phyloP scores from a whole-genome alignment of 2,797 vertebrate species.

The Platalea minor region DNA sequence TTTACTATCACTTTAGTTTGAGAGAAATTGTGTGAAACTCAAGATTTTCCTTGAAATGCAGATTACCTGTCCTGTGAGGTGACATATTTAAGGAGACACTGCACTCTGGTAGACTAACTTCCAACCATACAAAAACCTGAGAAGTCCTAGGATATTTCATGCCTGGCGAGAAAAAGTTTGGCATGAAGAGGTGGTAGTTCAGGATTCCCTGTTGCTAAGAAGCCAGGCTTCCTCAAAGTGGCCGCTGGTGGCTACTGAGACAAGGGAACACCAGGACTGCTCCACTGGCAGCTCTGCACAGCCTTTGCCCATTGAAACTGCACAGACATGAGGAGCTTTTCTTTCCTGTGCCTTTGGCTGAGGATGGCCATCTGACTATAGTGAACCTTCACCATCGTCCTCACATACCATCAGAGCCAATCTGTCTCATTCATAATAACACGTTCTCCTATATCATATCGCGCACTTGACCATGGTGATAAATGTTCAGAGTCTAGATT shows the following conservation, averaged over 20 bases:
- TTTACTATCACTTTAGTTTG: not conserved
- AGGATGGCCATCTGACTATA: too few relatives aligned
- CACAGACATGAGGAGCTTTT: not conserved
- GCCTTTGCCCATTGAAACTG: not conserved
- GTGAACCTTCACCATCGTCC: not conserved
- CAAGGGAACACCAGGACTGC: not conserved
- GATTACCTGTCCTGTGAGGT: not conserved
- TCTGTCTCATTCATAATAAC: not conserved
- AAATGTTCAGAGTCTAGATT: not conserved
- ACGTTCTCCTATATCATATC: not conserved
- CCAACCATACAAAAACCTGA: not conserved
- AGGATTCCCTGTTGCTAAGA: not conserved
- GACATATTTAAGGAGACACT: not conserved
- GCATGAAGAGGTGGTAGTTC: not conserved
- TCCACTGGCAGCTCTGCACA: not conserved
- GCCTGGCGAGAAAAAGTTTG: not conserved
- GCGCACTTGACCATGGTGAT: not conserved
- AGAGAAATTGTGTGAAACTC: not conserved
- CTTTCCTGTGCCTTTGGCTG: not conserved
- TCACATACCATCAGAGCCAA: not conserved
- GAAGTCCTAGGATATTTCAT: not conserved
- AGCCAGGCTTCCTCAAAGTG: not conserved
- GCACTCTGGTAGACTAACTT: not conserved
- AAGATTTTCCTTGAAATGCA: not conserved
- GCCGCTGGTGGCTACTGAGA: not conserved